Percentiles rank a stretch among this genome's conserved stretches.
These are phyloP conservation scores for Odocoileus virginianus DNA, from an alignment of 2,113 vertebrate species.

Conservation along the genomic window DNA sequence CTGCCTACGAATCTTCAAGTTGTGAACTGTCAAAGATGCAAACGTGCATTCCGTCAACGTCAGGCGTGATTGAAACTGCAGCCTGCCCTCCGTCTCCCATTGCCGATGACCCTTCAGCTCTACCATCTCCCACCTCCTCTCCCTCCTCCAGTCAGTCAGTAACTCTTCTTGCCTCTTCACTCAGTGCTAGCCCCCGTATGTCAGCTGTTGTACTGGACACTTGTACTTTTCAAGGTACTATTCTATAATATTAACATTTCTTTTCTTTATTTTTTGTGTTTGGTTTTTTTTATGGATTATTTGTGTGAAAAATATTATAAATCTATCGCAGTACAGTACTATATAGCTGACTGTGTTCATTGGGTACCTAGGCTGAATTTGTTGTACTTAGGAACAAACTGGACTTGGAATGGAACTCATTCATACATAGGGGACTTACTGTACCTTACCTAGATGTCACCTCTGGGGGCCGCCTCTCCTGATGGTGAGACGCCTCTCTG, in stretches of 20 bases:
- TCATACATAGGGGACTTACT: background rate
- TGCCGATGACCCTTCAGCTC: background rate
- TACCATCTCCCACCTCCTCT: background rate
- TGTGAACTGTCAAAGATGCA: background rate
- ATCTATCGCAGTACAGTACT: background rate
- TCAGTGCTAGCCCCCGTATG: background rate
- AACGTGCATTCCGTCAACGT: background rate
- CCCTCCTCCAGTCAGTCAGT: background rate
- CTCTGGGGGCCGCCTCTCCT: background rate
- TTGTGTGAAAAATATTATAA: background rate
- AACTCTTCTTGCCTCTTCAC: background rate
- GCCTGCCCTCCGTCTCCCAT: background rate
- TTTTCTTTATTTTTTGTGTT: background rate
- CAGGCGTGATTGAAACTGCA: background rate
- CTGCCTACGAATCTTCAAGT: background rate
- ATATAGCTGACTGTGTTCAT: background rate
- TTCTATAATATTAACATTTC: background rate
- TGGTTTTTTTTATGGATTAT: background rate
- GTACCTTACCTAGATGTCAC: rapidly evolving
- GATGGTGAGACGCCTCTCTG: background rate
- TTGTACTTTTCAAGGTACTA: background rate
- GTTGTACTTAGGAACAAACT: background rate
- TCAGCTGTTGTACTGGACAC: background rate
- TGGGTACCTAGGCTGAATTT: background rate
- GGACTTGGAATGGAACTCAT: background rate